phyloP scores from a whole-genome alignment of 2,113 vertebrate genomes.

The Catharus bicknelli region DNA sequence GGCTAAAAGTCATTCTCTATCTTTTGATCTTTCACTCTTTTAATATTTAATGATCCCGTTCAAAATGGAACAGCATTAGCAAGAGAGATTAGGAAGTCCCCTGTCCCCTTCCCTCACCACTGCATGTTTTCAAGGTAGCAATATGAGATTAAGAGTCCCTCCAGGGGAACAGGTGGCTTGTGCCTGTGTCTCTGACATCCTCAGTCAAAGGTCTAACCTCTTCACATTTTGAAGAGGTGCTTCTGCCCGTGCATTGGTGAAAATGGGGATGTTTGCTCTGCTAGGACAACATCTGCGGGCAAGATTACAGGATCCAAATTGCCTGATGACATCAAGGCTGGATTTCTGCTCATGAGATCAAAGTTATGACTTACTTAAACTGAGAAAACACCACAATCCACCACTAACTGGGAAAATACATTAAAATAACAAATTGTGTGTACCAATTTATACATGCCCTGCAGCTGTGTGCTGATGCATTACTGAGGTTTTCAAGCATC shows the following conservation, averaged over 20 bases:
- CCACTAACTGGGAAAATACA: background rate
- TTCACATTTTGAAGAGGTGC: background rate
- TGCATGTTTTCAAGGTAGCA: slow-evolving; percentile 4
- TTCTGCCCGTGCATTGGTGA: background rate
- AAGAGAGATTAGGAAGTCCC: slow-evolving; percentile 29
- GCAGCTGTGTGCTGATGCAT: background rate
- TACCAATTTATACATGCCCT: background rate
- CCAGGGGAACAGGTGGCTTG: background rate
- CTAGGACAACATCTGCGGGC: background rate
- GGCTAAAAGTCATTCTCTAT: slow-evolving; percentile 33
- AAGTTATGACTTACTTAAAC: background rate
- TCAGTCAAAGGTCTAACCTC: background rate
- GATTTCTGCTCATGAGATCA: background rate
- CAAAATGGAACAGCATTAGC: slow-evolving; percentile 51
- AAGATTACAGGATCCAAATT: background rate
- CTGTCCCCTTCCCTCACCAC: background rate
- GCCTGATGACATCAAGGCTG: background rate
- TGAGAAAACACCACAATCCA: background rate
- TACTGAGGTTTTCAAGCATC: background rate
- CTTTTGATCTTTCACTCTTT: slow-evolving; percentile 56
- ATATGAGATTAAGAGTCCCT: background rate
- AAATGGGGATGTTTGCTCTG: background rate
- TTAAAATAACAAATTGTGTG: background rate
- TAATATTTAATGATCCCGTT: slow-evolving; percentile 56
- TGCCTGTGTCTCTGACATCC: background rate